Evolutionary conservation across 2,113 vertebrate genomes (phyloP), one percentile per base, ranked within the genome.

Genomic region (Ptilonorhynchus violaceus): DNA sequence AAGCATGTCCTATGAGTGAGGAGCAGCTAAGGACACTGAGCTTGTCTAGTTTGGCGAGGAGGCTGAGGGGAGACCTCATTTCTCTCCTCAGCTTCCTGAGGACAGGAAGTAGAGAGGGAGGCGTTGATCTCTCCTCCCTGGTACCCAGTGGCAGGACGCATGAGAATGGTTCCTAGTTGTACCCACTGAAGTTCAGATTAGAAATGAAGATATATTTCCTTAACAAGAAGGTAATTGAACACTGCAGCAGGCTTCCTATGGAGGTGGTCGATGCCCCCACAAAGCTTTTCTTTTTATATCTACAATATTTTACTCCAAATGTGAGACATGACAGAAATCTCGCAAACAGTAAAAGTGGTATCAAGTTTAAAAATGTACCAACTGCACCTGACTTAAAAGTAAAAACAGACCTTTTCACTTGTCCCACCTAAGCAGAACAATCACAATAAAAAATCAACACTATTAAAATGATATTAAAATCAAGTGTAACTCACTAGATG

Each of bases 211-310:
- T 46, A 6, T 14, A 35, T 64, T 70, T 76, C 14, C 60, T 72
- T 49, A 39, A 37, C 1, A 7, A 39, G 33, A 75, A 22, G 15
- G 10, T 39, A 31, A 31, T 15, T 52, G 7, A 62, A 42, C 42
- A 50, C 6, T 50, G 22, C 13, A 63, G 55, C 5, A 67, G 55
- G 5, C 7, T 73, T 73, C 28, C n/a, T 39, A 39, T 18, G 35
- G 13, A 46, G 22, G 11, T 33, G 7, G 5, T 50, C 0, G 1
- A 63, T 35, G 8, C 8, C 7, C 6, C 20, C 8, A 28, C 5
- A 69, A 27, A 33, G 8, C 14, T 39, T 7, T 63, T 56, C 22
- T 55, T 31, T 47, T 13, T 9, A 28, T 41, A 50, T 28, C 53
- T 49, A 15, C 11, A 41, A 4, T 23, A 42, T 50, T 60, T 70